phyloP scores from a whole-genome alignment of 2,888 invertebrate genomes.

The Acronicta leporina region DNA sequence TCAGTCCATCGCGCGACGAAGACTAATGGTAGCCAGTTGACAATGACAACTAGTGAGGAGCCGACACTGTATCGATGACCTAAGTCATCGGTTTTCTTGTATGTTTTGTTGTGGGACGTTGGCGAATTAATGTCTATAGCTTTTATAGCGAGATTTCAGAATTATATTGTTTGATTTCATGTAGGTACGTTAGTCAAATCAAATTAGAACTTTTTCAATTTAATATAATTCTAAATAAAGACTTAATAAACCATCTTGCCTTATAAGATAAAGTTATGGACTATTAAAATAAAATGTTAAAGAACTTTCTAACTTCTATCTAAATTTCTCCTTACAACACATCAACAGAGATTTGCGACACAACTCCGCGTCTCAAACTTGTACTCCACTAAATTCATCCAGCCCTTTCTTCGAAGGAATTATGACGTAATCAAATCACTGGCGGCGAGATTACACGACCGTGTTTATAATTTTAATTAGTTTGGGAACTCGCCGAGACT shows the following conservation, averaged over 20 bases:
- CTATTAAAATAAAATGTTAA: too few relatives aligned
- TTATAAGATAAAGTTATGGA: too few relatives aligned
- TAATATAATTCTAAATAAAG: neutral
- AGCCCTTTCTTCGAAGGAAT: slow-evolving; percentile 58
- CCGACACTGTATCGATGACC: slow-evolving; percentile 9
- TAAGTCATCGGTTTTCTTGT: neutral
- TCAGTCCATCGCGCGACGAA: slow-evolving; percentile 34
- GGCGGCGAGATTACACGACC: slow-evolving; percentile 58
- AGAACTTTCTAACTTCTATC: neutral
- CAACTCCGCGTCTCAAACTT: slow-evolving; percentile 34
- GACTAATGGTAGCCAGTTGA: slow-evolving; percentile 48
- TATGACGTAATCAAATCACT: slow-evolving; percentile 61
- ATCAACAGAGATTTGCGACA: slow-evolving; percentile 23
- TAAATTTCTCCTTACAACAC: slow-evolving; percentile 12
- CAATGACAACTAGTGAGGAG: slow-evolving; percentile 35
- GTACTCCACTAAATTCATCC: slow-evolving; percentile 30
- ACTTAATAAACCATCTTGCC: too few relatives aligned
- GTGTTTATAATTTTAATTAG: slow-evolving; percentile 72
- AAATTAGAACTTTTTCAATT: too few relatives aligned
- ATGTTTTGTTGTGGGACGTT: neutral
- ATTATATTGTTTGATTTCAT: too few relatives aligned
- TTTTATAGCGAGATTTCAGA: neutral
- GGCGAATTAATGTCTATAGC: neutral
- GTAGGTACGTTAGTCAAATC: too few relatives aligned
- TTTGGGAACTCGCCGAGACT: slow-evolving; percentile 51